Evolutionary conservation across 1,140 invertebrate genomes (phyloP), one percentile per base, ranked within the genome.

Genomic region (Pseudomyrmex pallidus): DNA sequence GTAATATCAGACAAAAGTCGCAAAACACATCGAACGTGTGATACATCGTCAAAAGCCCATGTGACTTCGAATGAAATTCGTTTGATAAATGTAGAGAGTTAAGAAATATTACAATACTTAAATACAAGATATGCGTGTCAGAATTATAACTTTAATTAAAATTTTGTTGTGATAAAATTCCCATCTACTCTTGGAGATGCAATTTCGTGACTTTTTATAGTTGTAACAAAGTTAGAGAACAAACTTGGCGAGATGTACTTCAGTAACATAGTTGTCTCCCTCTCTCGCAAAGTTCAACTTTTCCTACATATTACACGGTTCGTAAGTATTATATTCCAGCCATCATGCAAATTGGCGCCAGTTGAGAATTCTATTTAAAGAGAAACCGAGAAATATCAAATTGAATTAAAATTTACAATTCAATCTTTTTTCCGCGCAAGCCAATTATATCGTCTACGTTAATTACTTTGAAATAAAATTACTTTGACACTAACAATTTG

Each of bases 321-420:
- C 25, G 22, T 35, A 10, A n/a, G 17, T 22, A 20, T 64, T 52
- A 3, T 4, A 52, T 54, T 20, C 46, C 12, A 68, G 9, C 25
- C n/a, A 77, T 70, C 22, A 20, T 12, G 52, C 3, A 57, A 70
- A 48, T 68, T 70, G 52, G 2, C 22, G 35, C 35, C 35, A 76
- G 35, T 76, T 44, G n/a, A 68, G 1, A 70, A 78, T 59, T 59
- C 44, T 68, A 57, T 70, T 70, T 46, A 2, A 48, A 59, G 7
- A 59, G 54, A 57, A 70, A 70, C 15, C 2, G 20, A 72, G 20
- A 70, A 17, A 50, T 59, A 20, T 80, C 35, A 50, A 57, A 70
- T 48, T 70, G 46, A 67, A 68, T 80, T 61, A 72, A 80, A 20
- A 80, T 56, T 63, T 2, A 48, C 5, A 25, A 15, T 48, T 15